These are phyloP conservation scores for Pilophorus perplexus DNA, from an alignment of 2,888 invertebrate species.

Conservation along the genomic window DNA sequence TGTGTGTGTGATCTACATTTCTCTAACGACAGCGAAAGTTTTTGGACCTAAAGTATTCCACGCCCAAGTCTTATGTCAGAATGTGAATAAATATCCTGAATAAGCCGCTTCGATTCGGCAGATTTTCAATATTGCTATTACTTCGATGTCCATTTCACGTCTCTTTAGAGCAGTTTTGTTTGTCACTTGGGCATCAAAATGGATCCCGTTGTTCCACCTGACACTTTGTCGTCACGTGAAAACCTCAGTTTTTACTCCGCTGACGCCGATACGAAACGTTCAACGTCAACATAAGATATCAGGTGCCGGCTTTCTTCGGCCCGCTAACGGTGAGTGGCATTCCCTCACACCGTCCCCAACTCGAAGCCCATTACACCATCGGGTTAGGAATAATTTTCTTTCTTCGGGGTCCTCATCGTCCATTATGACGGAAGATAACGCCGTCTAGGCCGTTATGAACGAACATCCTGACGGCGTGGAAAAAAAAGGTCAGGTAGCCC, in stretches of 20 bases:
- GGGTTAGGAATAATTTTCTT: slow-evolving; percentile 15
- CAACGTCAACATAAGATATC: background rate
- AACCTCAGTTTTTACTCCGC: no score
- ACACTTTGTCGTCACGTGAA: no score
- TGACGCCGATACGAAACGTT: background rate
- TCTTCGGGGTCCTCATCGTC: background rate
- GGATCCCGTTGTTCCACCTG: no score
- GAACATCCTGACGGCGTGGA: no score
- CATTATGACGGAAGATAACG: background rate
- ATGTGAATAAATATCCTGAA: no score
- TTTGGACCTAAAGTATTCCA: no score
- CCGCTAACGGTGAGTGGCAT: slow-evolving; percentile 33
- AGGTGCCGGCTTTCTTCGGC: slow-evolving; percentile 20
- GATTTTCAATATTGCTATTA: background rate
- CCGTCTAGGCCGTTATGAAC: slow-evolving; percentile 25
- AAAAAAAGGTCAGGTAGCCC: no score
- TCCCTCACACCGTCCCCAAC: slow-evolving; percentile 25
- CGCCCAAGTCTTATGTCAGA: no score
- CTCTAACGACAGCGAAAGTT: no score
- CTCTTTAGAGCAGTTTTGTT: background rate
- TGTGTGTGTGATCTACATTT: no score
- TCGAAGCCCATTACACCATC: slow-evolving; percentile 22
- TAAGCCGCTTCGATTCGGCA: background rate
- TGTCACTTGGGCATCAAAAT: no score
- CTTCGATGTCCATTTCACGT: background rate